A percentile compares a stretch with the other conserved stretches of the same genome.
Conservation (phyloP, 30 jellyfish, hydroid and myxozoan genomes). For the Catostylus mosaicus region DNA sequence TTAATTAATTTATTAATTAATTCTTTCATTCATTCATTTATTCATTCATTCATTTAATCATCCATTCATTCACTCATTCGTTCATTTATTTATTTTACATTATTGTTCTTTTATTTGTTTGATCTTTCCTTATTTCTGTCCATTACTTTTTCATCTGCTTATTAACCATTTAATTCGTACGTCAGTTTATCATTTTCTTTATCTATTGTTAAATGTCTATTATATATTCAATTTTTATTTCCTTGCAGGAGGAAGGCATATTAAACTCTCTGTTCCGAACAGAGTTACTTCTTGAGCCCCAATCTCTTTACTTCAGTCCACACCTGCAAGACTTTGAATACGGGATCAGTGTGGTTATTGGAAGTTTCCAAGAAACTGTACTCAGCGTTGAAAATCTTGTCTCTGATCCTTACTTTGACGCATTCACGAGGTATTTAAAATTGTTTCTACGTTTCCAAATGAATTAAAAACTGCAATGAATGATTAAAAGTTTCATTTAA, state of each 20-base stretch:
- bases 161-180: no score
- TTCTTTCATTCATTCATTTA: no score
- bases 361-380: conserved; percentile 89
- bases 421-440: conserved; percentile 87
- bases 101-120: no score
- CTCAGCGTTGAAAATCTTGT: conserved; percentile 87
- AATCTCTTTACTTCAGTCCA: conserved; percentile 73
- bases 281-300: conserved; percentile 85
- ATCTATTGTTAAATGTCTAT: background rate
- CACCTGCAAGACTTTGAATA: conserved; percentile 80
- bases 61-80: no score
- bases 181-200: no score
- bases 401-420: conserved; percentile 91
- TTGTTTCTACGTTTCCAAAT: background rate
- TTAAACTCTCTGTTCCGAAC: conserved; percentile 80
- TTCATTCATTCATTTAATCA: no score
- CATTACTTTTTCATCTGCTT: no score
- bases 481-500: no score
- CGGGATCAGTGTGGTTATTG: conserved; percentile 77
- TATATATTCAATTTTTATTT: background rate
- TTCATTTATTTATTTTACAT: no score
- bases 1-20: no score
- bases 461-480: no score
- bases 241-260: conserved; percentile 78
- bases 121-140: background rate